phyloP scores from a whole-genome alignment of 2,113 vertebrate species.

The Callionymus lyra region DNA sequence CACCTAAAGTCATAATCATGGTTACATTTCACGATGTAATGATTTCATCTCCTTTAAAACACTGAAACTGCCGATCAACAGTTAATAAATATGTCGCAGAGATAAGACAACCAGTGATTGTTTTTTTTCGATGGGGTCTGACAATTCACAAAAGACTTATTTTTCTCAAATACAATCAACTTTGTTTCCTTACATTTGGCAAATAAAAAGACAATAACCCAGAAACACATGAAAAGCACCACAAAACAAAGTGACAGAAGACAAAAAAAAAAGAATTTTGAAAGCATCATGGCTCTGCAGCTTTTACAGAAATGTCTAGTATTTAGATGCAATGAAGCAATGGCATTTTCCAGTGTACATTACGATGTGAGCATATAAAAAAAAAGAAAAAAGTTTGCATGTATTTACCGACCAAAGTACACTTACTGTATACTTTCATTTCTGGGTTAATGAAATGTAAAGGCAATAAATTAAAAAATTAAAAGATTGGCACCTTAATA shows the following conservation, averaged over 20 bases:
- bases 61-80: too few species aligned
- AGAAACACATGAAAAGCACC: constrained; percentile 25
- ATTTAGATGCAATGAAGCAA: constrained; percentile 21
- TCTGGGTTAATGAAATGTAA: constrained; percentile 13
- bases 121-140: too few species aligned
- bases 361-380: constrained; percentile 31
- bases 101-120: too few species aligned
- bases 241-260: constrained; percentile 15
- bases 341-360: constrained; percentile 58
- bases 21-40: too few species aligned
- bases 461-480: constrained; percentile 20
- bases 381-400: constrained; percentile 22
- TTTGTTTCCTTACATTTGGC: constrained; percentile 19
- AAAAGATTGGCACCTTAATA: constrained; percentile 23
- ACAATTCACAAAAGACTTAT: too few species aligned
- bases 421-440: constrained; percentile 19
- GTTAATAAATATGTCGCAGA: too few species aligned
- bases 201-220: constrained; percentile 8
- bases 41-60: too few species aligned
- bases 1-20: too few species aligned
- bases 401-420: constrained; percentile 1
- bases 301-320: constrained; percentile 17
- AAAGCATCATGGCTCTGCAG: constrained; percentile 29
- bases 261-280: constrained; percentile 11
- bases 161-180: constrained; percentile 1